Conservation (phyloP, 1,140 invertebrate genomes). For the Eurosta solidaginis region DNA sequence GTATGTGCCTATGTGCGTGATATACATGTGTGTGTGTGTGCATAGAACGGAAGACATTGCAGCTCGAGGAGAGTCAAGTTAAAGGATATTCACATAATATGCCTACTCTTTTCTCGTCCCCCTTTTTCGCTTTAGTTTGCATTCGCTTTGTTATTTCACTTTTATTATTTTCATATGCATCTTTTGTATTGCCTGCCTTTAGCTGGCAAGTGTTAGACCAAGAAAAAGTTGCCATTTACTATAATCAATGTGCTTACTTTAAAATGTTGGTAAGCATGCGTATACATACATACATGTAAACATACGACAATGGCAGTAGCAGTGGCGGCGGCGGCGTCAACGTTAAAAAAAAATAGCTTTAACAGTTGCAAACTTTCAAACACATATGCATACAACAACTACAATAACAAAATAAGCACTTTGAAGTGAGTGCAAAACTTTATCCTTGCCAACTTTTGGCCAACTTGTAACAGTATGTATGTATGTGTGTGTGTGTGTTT, state of each 20-base stretch:
- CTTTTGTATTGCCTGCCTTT: not conserved
- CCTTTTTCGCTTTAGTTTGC: not conserved
- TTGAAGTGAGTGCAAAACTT: constrained; percentile 3
- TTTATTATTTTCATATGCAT: not conserved
- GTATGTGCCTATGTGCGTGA: not conserved
- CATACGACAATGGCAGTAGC: not conserved
- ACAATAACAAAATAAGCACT: not conserved
- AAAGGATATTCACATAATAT: not conserved
- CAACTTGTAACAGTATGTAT: not conserved
- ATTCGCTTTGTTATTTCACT: not conserved
- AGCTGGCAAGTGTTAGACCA: constrained; percentile 21
- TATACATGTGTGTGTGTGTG: not conserved
- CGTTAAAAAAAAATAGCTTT: not conserved
- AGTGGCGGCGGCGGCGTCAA: not conserved
- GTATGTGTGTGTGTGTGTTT: not conserved
- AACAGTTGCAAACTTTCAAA: not conserved
- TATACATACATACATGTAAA: not conserved
- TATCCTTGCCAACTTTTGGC: constrained; percentile 15
- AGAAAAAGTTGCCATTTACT: constrained; percentile 22
- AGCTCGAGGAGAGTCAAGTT: not conserved
- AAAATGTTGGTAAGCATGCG: not conserved
- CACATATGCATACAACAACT: not conserved
- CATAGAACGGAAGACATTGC: not conserved
- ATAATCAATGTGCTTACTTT: constrained; percentile 25
- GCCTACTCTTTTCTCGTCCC: not conserved